phyloP scores from a whole-genome alignment of 2,113 vertebrate species.

The Sturnira hondurensis region DNA sequence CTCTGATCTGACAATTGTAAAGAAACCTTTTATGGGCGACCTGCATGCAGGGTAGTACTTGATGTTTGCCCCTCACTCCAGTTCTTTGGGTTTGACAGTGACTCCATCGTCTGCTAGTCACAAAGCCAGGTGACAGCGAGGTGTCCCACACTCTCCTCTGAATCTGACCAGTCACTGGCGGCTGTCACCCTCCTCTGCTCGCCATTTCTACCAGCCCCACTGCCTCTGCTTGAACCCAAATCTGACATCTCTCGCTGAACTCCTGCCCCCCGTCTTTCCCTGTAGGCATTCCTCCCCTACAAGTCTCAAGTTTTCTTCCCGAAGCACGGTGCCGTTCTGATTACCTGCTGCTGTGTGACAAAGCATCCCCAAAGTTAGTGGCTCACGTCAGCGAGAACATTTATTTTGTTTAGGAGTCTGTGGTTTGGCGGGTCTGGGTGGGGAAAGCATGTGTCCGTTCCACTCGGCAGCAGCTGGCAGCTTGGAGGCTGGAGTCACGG shows the following conservation, averaged over 20 bases:
- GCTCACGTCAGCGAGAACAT: neutral
- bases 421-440: neutral
- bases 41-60: neutral
- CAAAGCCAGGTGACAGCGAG: neutral
- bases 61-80: neutral
- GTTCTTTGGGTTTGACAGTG: neutral
- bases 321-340: neutral
- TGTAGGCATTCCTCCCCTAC: neutral
- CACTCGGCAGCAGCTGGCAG: neutral
- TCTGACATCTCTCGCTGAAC: neutral
- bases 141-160: neutral
- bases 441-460: neutral
- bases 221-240: neutral
- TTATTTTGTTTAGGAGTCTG: neutral
- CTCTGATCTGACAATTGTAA: neutral
- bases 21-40: neutral
- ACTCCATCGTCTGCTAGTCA: neutral
- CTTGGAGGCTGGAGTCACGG: neutral
- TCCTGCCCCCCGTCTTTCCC: neutral
- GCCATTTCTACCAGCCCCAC: neutral
- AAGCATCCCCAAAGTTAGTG: neutral
- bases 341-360: neutral
- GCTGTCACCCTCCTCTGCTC: neutral
- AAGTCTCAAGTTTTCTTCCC: neutral
- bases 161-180: neutral